Conservation (phyloP, 2,888 invertebrate genomes). For the Ennomos fuscantarius region DNA sequence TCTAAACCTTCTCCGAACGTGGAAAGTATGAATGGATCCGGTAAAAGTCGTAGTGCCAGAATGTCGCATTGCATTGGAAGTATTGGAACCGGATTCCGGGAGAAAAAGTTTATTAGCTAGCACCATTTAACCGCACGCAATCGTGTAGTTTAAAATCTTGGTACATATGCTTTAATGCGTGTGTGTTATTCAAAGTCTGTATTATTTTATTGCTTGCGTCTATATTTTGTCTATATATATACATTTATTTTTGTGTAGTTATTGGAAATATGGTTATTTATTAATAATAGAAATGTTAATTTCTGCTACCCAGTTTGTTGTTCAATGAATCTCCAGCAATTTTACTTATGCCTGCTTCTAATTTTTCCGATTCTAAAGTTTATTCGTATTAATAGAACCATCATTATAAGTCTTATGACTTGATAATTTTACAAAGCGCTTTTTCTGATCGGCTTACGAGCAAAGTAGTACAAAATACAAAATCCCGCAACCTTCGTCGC, state of each 20-base stretch:
- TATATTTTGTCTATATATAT: too few species aligned
- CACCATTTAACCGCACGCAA: constrained; percentile 7
- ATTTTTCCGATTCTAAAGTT: too few species aligned
- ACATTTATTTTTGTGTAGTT: too few species aligned
- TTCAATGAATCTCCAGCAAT: too few species aligned
- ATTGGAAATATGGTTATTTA: too few species aligned
- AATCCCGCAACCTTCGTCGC: constrained; percentile 11
- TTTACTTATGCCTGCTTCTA: too few species aligned
- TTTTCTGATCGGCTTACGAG: background rate
- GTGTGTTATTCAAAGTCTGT: too few species aligned
- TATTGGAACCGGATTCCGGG: constrained; percentile 32
- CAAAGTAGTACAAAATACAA: background rate
- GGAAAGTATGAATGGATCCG: constrained; percentile 34
- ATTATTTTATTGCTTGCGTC: too few species aligned
- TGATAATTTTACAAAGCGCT: background rate
- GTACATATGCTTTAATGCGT: background rate
- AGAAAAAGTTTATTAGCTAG: constrained; percentile 26
- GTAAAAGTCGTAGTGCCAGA: constrained; percentile 36
- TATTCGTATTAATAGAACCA: too few species aligned
- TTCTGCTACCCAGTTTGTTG: too few species aligned
- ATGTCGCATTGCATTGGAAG: constrained; percentile 9
- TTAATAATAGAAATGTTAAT: too few species aligned
- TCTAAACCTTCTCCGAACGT: constrained; percentile 27
- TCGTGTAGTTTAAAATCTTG: too few species aligned
- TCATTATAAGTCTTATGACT: background rate